phyloP scores from a whole-genome alignment of 2,113 vertebrate species.

The Kryptolebias marmoratus region DNA sequence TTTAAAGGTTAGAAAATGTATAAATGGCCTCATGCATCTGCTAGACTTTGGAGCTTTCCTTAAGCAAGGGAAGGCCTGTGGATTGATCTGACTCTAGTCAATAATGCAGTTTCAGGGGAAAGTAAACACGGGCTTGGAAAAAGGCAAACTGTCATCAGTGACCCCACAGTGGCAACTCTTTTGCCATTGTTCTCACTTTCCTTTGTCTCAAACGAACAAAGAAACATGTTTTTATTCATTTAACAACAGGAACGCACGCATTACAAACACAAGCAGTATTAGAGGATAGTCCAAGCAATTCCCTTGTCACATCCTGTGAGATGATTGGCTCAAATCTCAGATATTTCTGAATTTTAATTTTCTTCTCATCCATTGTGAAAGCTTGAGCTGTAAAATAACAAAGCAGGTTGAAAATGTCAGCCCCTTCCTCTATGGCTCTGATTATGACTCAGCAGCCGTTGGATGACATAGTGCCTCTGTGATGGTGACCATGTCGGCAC shows the following conservation, averaged over 20 bases:
- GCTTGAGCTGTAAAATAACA: no score
- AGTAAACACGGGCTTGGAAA: conserved; percentile 22
- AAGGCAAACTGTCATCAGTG: background rate
- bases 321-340: no score
- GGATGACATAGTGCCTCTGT: background rate
- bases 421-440: conserved; percentile 1
- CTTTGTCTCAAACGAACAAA: no score
- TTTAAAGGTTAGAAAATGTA: conserved; percentile 13
- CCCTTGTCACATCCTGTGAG: no score
- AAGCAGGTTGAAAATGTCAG: background rate
- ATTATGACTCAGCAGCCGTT: conserved; percentile 4
- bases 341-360: no score
- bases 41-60: background rate
- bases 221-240: no score
- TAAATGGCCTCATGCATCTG: background rate
- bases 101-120: conserved; percentile 31
- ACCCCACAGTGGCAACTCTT: background rate
- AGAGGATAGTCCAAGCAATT: no score
- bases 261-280: no score
- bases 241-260: no score
- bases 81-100: conserved; percentile 45
- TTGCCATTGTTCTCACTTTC: background rate
- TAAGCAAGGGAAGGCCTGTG: conserved; percentile 30
- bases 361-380: no score
- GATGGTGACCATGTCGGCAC: background rate